Percentiles rank a stretch among this genome's conserved stretches.
phyloP scores from a whole-genome alignment of 2,113 vertebrate species.

The Xenopus laevis region DNA sequence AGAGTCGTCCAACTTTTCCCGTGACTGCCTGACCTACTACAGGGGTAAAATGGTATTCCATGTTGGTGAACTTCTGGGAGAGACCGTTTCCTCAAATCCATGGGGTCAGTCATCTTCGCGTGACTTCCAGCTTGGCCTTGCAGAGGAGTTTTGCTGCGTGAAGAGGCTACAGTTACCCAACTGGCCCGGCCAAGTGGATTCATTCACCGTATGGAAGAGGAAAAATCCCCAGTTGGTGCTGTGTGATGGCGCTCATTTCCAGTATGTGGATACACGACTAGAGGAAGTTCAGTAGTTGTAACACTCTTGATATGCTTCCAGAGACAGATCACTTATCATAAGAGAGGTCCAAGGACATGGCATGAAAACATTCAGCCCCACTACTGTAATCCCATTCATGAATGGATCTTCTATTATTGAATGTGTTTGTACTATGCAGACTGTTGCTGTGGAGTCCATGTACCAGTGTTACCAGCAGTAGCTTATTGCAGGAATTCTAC shows the following conservation, averaged over 20 bases:
- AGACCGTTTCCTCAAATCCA: slow-evolving; percentile 38
- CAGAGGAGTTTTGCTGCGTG: slow-evolving; percentile 45
- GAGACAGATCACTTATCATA: neutral
- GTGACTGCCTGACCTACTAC: slow-evolving; percentile 37
- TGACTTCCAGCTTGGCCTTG: slow-evolving; percentile 39
- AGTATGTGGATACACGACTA: slow-evolving; percentile 35
- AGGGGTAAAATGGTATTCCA: slow-evolving; percentile 38
- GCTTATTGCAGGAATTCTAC: too few relatives aligned
- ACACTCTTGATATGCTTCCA: neutral
- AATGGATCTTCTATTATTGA: too few relatives aligned
- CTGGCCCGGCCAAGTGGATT: slow-evolving; percentile 44
- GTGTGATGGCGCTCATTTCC: slow-evolving; percentile 44
- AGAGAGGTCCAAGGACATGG: neutral
- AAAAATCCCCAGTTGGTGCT: slow-evolving; percentile 42
- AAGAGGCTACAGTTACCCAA: slow-evolving; percentile 37
- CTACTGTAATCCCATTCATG: too few relatives aligned
- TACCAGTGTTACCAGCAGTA: too few relatives aligned
- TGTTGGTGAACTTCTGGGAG: slow-evolving; percentile 40
- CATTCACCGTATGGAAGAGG: slow-evolving; percentile 41
- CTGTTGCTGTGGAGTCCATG: too few relatives aligned
- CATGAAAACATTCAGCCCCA: too few relatives aligned
- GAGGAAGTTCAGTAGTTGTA: neutral
- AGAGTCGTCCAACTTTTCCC: slow-evolving; percentile 43
- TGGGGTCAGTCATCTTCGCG: slow-evolving; percentile 45
- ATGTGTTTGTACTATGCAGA: too few relatives aligned